Evolutionary conservation across 2,888 invertebrate species (phyloP).

Genomic region (Podotricha telesiphe): DNA sequence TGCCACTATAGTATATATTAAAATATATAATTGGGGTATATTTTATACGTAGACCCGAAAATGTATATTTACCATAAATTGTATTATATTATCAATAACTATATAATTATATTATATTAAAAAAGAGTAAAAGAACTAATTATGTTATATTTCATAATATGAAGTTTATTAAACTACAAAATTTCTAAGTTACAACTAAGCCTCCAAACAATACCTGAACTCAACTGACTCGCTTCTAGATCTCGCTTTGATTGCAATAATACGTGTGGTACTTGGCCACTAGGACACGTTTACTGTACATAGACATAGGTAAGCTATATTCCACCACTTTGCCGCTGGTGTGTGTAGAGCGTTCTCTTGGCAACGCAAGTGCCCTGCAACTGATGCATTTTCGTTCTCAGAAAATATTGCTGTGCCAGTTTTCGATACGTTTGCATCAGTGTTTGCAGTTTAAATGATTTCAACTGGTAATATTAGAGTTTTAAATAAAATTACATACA

Average conservation of each 20-base stretch:
- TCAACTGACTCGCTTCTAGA: conserved; percentile 29
- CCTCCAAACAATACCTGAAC: neutral
- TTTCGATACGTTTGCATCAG: conserved; percentile 28
- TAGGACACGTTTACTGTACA: conserved; percentile 43
- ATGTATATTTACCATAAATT: too few species aligned
- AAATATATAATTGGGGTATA: too few species aligned
- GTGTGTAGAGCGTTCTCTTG: conserved; percentile 34
- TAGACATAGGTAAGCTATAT: conserved; percentile 4
- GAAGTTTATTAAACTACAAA: too few species aligned
- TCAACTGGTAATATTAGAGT: conserved; percentile 1
- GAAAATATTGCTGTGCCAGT: conserved; percentile 35
- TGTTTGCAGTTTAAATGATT: conserved; percentile 15
- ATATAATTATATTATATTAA: too few species aligned
- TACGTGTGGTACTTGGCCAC: conserved; percentile 47
- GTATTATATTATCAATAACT: too few species aligned
- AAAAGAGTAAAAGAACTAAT: too few species aligned
- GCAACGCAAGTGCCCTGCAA: conserved; percentile 34
- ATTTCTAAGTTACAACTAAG: neutral
- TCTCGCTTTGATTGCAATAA: conserved; percentile 50
- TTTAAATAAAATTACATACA: too few species aligned
- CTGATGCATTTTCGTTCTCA: conserved; percentile 39
- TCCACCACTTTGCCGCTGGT: conserved; percentile 25
- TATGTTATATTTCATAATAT: too few species aligned
- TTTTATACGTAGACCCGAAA: too few species aligned
- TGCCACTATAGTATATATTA: too few species aligned